Conservation (phyloP, 2,113 vertebrate genomes). For the Saiga tatarica region DNA sequence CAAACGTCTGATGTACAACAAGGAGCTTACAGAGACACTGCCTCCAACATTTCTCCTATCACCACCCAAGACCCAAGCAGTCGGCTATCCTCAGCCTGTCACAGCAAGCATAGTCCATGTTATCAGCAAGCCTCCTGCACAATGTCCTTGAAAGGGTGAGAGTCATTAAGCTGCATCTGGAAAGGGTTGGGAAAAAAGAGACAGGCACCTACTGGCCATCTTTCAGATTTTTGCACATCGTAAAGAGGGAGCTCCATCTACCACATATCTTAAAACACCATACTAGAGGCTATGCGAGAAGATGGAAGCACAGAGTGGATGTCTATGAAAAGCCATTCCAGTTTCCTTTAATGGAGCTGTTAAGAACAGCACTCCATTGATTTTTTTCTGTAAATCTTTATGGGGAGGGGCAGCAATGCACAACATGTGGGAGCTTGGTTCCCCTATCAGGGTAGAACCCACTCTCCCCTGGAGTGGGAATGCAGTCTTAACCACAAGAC, state of each 20-base stretch:
- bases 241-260: not conserved
- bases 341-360: not conserved
- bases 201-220: not conserved
- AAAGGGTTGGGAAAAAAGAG: not conserved
- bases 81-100: not conserved
- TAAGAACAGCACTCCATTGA: not conserved
- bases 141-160: not conserved
- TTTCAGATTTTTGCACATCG: not conserved
- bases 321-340: not conserved
- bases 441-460: not conserved
- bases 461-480: not conserved
- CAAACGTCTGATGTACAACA: not conserved
- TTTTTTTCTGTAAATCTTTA: not conserved
- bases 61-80: not conserved
- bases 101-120: not conserved
- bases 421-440: not conserved
- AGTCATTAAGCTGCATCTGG: not conserved
- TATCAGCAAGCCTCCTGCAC: not conserved
- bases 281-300: not conserved
- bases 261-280: not conserved
- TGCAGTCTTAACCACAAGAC: not conserved
- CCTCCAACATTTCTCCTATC: not conserved
- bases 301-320: not conserved
- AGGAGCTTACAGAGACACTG: not conserved
- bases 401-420: not conserved